Percentiles rank a stretch among this genome's conserved stretches.
phyloP scores from a whole-genome alignment of 2,113 vertebrate species.

The Madoqua kirkii region DNA sequence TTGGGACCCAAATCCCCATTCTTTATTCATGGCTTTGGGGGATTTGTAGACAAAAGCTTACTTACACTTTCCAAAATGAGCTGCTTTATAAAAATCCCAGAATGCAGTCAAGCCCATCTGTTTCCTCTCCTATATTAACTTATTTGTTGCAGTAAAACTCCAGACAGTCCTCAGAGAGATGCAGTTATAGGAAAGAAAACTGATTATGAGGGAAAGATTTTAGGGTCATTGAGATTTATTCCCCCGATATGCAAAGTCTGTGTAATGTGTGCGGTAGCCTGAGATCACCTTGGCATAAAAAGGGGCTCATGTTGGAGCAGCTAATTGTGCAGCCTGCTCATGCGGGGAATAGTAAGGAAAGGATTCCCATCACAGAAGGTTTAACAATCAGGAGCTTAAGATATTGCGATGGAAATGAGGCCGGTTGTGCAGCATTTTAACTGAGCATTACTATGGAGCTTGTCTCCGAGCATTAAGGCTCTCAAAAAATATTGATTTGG shows the following conservation, averaged over 20 bases:
- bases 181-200: conserved; percentile 54
- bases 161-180: conserved; percentile 48
- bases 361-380: conserved; percentile 62
- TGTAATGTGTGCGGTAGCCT: conserved; percentile 10
- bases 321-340: conserved; percentile 48
- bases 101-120: conserved; percentile 60
- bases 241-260: conserved; percentile 37
- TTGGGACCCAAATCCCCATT: conserved; percentile 19
- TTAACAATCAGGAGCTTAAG: conserved; percentile 60
- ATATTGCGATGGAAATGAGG: conserved; percentile 54
- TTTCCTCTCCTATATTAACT: conserved; percentile 57
- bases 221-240: conserved; percentile 70
- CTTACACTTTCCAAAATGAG: conserved; percentile 56
- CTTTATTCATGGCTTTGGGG: conserved; percentile 36
- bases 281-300: conserved; percentile 63
- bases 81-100: conserved; percentile 59
- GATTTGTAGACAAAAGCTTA: conserved; percentile 53
- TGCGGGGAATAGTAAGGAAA: conserved; percentile 61
- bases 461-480: conserved; percentile 36
- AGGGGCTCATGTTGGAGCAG: conserved; percentile 38
- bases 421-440: conserved; percentile 55
- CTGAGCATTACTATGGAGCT: conserved; percentile 43
- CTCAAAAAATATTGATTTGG: conserved; percentile 53
- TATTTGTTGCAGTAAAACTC: conserved; percentile 59
- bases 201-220: conserved; percentile 55